Percentiles rank a stretch among this genome's conserved stretches.
Evolutionary conservation across 2,888 invertebrate species (phyloP).

Genomic region (Caenorhabditis parvicauda): DNA sequence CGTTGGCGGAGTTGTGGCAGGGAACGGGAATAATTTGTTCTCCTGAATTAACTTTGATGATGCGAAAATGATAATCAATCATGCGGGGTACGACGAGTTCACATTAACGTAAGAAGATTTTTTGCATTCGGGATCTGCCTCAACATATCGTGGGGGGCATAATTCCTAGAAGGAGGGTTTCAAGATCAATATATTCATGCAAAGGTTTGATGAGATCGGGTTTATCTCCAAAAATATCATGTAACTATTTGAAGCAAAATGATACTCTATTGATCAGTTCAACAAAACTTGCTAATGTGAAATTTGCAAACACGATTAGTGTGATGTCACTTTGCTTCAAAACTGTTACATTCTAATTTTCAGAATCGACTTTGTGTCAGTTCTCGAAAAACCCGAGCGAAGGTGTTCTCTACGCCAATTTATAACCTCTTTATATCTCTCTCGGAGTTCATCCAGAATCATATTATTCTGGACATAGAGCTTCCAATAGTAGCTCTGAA

Average conservation of each 20-base stretch:
- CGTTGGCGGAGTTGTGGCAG: constrained; percentile 21
- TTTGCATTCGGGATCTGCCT: too few species aligned
- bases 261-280: too few species aligned
- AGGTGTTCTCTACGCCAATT: background rate
- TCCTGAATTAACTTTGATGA: constrained; percentile 15
- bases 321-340: too few species aligned
- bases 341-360: too few species aligned
- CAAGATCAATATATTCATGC: background rate
- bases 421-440: constrained; percentile 43
- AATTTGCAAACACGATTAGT: too few species aligned
- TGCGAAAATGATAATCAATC: background rate
- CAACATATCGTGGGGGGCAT: background rate
- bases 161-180: background rate
- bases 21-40: constrained; percentile 33
- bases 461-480: constrained; percentile 43
- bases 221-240: too few species aligned
- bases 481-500: constrained; percentile 50
- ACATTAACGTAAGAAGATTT: too few species aligned
- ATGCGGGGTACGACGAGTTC: too few species aligned
- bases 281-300: too few species aligned
- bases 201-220: background rate
- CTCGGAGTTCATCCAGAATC: constrained; percentile 38
- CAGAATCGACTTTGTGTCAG: too few species aligned
- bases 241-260: too few species aligned
- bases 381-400: background rate